Evolutionary conservation across 2,888 invertebrate species (phyloP), one percentile per base, ranked within the genome.

Genomic region (Chydorus sphaericus): DNA sequence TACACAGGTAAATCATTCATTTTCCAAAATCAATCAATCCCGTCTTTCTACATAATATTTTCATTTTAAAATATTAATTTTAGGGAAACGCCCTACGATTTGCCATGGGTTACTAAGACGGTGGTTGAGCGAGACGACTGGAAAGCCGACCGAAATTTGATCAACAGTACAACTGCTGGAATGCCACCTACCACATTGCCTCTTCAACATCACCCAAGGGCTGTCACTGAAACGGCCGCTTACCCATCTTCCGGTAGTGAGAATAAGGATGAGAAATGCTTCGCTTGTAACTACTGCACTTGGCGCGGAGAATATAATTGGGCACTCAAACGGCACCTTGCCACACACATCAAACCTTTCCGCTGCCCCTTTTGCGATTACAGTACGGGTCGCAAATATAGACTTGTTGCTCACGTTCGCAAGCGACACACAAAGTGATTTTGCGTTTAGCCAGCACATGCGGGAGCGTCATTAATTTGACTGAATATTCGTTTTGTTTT

Each of bases 271-370:
- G 81, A 82, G 67, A 80, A 82, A 64, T 78, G 85, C 63, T 86
- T 84, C 71, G 81, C 84, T 62, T 91, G 91, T 72, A 85, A 86
- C 68, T 90, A 88, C 69, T 92, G 91, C 71, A 78, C 89, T 23
- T 91, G 90, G 90, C 85, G 86, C 37, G 91, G 91, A 23, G 88
- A 86, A 57, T 91, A 91, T 72, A 90, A 90, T 69, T 92, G 91
- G 91, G 90, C 90, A 66, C 75, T 91, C 59, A 90, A 91, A 70
- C 78, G 91, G 49, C 91, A 92, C 69, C 78, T 91, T 65, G 91
- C 91, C 73, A 91, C 90, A 31, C 91, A 92, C 70, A 78, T 90
- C 67, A 91, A 91, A 72, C 90, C 90, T 48, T 92, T 87, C 70
- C 83, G 85, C 56, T 92, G 91, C 70, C 81, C 83, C 63, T 76